Evolutionary conservation across 2,888 invertebrate species (phyloP).

Genomic region (Epinotia demarniana): DNA sequence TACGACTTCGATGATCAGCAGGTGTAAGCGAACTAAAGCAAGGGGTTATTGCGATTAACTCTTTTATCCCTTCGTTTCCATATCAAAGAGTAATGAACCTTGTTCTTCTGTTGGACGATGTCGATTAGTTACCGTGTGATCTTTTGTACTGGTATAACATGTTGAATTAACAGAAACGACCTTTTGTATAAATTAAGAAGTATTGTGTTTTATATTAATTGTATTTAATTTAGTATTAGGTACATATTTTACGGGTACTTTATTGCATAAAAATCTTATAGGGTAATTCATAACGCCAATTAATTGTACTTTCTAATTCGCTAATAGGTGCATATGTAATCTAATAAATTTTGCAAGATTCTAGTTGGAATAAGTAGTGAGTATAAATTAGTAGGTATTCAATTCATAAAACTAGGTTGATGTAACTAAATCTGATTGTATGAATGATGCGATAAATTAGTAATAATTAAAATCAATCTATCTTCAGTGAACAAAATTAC

Average conservation of each 20-base stretch:
- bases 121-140: constrained; percentile 80
- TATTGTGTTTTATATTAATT: not conserved
- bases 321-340: not conserved
- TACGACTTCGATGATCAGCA: constrained; percentile 84
- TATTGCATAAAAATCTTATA: not conserved
- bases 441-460: not conserved
- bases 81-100: constrained; percentile 85
- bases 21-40: constrained; percentile 83
- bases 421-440: not conserved
- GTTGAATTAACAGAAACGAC: not conserved
- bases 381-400: not conserved
- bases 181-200: not conserved
- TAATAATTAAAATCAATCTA: not conserved
- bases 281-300: not conserved
- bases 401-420: not conserved
- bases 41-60: constrained; percentile 84
- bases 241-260: not conserved
- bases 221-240: not conserved
- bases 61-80: constrained; percentile 84
- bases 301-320: constrained; percentile 19
- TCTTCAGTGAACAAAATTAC: not conserved
- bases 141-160: constrained; percentile 54
- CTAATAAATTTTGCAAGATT: constrained; percentile 45
- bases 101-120: constrained; percentile 77
- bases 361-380: constrained; percentile 47